phyloP scores from a whole-genome alignment of 2,888 invertebrate genomes.

The Troides aeacus region DNA sequence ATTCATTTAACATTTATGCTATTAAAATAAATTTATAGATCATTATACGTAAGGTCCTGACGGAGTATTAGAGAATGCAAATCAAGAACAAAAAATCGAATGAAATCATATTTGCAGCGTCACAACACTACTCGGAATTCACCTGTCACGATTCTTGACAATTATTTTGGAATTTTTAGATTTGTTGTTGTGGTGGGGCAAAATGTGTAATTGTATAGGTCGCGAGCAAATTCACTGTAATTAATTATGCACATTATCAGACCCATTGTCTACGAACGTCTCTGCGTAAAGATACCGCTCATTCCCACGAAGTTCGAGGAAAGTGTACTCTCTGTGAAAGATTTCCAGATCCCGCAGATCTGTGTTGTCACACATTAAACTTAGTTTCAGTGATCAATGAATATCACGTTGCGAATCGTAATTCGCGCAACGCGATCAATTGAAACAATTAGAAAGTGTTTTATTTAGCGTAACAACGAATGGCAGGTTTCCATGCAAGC shows the following conservation, averaged over 20 bases:
- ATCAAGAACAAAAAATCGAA: not conserved
- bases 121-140: conserved; percentile 40
- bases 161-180: conserved; percentile 31
- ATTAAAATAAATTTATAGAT: no score
- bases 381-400: conserved; percentile 30
- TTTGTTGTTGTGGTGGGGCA: conserved; percentile 51
- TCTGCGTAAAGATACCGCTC: conserved; percentile 56
- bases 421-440: conserved; percentile 22
- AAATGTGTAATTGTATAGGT: conserved; percentile 47
- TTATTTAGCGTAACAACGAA: conserved; percentile 34
- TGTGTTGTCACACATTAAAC: conserved; percentile 31
- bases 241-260: conserved; percentile 69
- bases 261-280: conserved; percentile 67
- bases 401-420: conserved; percentile 26
- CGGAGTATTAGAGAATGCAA: no score
- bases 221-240: conserved; percentile 44
- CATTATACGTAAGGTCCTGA: no score
- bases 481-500: conserved; percentile 66
- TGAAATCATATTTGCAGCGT: not conserved
- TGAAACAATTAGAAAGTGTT: conserved; percentile 28
- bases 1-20: no score
- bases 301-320: conserved; percentile 70
- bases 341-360: conserved; percentile 36
- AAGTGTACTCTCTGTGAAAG: conserved; percentile 59
- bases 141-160: conserved; percentile 39